phyloP scores from a whole-genome alignment of 2,888 invertebrate species.

The Cheilosia soror region DNA sequence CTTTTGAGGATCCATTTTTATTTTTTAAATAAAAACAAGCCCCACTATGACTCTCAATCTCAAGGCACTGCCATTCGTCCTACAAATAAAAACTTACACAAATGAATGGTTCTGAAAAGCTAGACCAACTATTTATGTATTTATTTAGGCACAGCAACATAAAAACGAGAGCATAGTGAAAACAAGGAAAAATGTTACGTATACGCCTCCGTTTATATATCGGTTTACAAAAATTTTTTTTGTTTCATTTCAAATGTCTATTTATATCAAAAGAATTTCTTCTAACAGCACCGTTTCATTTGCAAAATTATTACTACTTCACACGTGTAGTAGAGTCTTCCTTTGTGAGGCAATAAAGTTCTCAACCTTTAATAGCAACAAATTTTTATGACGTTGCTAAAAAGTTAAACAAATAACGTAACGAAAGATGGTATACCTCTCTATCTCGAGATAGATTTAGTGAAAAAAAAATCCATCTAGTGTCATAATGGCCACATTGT shows the following conservation, averaged over 20 bases:
- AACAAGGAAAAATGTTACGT: neutral
- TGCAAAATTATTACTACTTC: neutral
- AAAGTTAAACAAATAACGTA: neutral
- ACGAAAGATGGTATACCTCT: neutral
- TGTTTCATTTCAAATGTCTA: no score
- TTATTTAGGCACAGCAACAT: no score
- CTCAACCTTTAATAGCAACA: neutral
- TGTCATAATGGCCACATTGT: neutral
- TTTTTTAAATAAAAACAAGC: no score
- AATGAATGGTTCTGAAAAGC: no score
- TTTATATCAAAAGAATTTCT: neutral
- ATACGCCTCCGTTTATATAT: neutral
- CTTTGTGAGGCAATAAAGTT: neutral
- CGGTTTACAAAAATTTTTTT: neutral
- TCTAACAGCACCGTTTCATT: neutral
- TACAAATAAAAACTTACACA: no score
- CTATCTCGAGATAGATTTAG: neutral
- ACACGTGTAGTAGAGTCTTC: neutral
- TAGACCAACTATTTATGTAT: no score
- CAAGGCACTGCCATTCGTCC: no score
- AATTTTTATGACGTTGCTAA: neutral
- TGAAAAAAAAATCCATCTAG: neutral
- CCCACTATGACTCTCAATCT: no score
- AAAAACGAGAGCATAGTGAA: no score
- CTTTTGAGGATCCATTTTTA: no score